phyloP scores from a whole-genome alignment of 2,888 invertebrate genomes.

The Bruchidius siliquastri region DNA sequence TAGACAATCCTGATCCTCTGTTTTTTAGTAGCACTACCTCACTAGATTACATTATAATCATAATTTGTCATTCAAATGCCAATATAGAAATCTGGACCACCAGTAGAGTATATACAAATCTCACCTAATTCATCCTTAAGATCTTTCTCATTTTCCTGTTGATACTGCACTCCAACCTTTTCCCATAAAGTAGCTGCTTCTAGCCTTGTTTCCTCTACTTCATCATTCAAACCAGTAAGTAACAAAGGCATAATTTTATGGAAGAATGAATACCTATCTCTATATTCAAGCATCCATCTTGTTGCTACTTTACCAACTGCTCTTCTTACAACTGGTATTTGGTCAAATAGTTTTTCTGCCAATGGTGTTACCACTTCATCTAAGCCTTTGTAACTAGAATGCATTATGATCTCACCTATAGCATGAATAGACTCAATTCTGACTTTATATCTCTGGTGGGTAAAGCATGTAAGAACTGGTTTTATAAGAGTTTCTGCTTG shows the following conservation, averaged over 20 bases:
- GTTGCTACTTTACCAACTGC: conserved; percentile 75
- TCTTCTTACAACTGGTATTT: conserved; percentile 69
- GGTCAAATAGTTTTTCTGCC: conserved; percentile 84
- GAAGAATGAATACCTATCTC: conserved; percentile 87
- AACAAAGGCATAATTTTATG: conserved; percentile 79
- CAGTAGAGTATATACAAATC: too few species aligned
- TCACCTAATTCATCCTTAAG: conserved; percentile 66
- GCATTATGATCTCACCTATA: conserved; percentile 61
- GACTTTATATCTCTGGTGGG: conserved; percentile 80
- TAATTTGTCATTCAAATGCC: too few species aligned
- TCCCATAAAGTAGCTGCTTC: conserved; percentile 65
- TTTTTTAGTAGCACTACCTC: too few species aligned
- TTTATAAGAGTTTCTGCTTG: conserved; percentile 70
- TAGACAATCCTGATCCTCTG: too few species aligned
- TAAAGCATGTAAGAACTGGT: conserved; percentile 66
- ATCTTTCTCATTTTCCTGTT: conserved; percentile 82
- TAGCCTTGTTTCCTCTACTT: conserved; percentile 65
- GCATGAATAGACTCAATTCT: conserved; percentile 70
- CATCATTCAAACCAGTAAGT: conserved; percentile 82
- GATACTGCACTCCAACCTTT: conserved; percentile 70
- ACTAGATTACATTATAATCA: too few species aligned
- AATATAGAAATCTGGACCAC: too few species aligned
- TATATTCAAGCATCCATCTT: conserved; percentile 69
- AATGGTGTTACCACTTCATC: conserved; percentile 73
- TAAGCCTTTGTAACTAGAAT: conserved; percentile 46